Percentiles rank a stretch among this genome's conserved stretches.
These are phyloP conservation scores for Spialia ferax DNA, from an alignment of 2,888 invertebrate species.

Conservation along the genomic window DNA sequence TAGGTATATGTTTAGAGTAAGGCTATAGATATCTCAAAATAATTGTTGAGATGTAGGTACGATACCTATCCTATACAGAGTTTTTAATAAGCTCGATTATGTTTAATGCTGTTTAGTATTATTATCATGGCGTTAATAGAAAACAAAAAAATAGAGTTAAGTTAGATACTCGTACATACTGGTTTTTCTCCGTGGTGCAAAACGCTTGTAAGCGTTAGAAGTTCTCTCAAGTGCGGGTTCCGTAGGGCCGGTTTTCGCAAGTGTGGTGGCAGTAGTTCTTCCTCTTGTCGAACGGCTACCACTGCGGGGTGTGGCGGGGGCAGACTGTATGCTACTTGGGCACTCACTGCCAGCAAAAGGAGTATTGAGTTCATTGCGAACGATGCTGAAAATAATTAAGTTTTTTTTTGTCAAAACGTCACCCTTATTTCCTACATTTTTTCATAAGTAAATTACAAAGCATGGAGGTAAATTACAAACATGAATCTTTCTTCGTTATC, in stretches of 20 bases:
- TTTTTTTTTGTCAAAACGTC: no score
- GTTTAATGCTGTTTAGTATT: background rate
- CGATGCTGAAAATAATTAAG: slow-evolving; percentile 40
- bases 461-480: no score
- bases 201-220: slow-evolving; percentile 85
- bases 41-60: no score
- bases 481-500: no score
- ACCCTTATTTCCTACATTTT: no score
- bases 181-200: slow-evolving; percentile 88
- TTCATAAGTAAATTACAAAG: no score
- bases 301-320: slow-evolving; percentile 87
- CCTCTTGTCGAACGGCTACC: slow-evolving; percentile 84
- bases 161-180: slow-evolving; percentile 75
- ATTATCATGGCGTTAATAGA: background rate
- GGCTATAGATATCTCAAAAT: no score
- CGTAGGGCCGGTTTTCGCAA: slow-evolving; percentile 87
- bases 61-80: no score
- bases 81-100: no score
- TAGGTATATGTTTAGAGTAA: no score
- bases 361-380: slow-evolving; percentile 57
- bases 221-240: slow-evolving; percentile 84
- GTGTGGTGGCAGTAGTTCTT: slow-evolving; percentile 84
- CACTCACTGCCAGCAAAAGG: slow-evolving; percentile 57
- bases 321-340: slow-evolving; percentile 57
- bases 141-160: no score